Evolutionary conservation across 2,888 invertebrate species (phyloP).

Genomic region (Odontomyia ornata): DNA sequence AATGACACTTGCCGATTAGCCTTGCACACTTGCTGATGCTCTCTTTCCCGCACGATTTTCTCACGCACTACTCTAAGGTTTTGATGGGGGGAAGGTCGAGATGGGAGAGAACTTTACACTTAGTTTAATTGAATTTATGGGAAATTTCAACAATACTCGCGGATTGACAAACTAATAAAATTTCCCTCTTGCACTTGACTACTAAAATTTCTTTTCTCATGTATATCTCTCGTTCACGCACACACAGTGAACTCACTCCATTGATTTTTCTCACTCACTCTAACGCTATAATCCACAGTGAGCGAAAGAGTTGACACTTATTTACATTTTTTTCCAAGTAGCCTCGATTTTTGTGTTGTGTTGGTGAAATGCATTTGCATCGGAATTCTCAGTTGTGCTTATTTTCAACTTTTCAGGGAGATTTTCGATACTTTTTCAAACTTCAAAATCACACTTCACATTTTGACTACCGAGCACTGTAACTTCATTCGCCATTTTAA

Average conservation of each 20-base stretch:
- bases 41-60: slow-evolving; percentile 20
- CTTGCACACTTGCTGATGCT: background rate
- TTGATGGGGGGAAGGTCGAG: background rate
- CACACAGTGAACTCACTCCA: background rate
- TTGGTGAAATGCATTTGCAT: slow-evolving; percentile 39
- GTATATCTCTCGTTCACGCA: background rate
- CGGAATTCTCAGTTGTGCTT: slow-evolving; percentile 27
- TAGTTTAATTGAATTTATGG: slow-evolving; percentile 23
- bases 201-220: background rate
- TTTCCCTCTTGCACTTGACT: slow-evolving; percentile 40
- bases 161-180: slow-evolving; percentile 15
- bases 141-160: background rate
- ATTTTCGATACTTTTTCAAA: background rate
- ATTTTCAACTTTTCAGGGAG: slow-evolving; percentile 2
- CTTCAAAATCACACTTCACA: background rate
- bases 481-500: too few relatives aligned
- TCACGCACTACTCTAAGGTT: background rate
- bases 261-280: slow-evolving; percentile 22
- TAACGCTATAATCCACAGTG: slow-evolving; percentile 26
- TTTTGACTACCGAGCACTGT: background rate
- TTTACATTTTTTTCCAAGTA: slow-evolving; percentile 23
- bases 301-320: slow-evolving; percentile 40
- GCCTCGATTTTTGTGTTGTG: slow-evolving; percentile 20
- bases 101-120: background rate
- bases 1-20: background rate